Base-by-base conservation (phyloP, 1,140 invertebrate species). In the Drosophila sechellia region DNA sequence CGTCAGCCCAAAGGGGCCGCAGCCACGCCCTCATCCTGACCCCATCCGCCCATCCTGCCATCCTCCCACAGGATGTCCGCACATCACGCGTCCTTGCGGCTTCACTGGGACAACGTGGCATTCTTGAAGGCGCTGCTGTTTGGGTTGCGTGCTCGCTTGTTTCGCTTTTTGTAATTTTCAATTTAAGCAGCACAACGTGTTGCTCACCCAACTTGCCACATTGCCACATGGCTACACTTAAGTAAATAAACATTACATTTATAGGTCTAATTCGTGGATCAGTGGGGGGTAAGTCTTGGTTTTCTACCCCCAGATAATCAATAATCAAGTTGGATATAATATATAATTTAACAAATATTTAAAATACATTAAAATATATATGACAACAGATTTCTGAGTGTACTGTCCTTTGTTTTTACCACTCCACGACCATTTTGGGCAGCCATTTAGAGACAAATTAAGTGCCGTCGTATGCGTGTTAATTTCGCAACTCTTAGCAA, bases 391-490 rank as follows among this genome's bases (percentile, higher is more conserved):
- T 20, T n/a, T 46, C n/a, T 10, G 11, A 42, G 59, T 63, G 6
- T 10, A 17, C 5, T 10, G 0, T 4, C 12, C n/a, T 27, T 27
- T 5, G 10, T 45, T 54, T 20, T 42, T 57, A 13, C 37, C 40
- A 45, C 58, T 40, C 27, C 42, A 15, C 39, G 53, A 27, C 6
- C 37, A 48, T 20, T 37, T 37, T 22, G 45, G 15, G 10, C 15
- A 79, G 77, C 60, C 77, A 84, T 84, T 84, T 84, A 85, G 80
- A 89, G 75, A 89, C 76, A 87, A 89, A 87, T 87, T 87, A 89
- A 89, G 84, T 77, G 84, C 58, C 71, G 84, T 60, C 71, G 60
- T 73, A 87, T 87, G 79, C 79, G 83, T 89, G 83, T 89, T 87
- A 86, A 86, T 86, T 86, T 86, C 63, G 55, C 55, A 87, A 78